These are phyloP conservation scores for Apocheima hispidaria DNA, from an alignment of 2,888 invertebrate genomes.

Conservation along the genomic window DNA sequence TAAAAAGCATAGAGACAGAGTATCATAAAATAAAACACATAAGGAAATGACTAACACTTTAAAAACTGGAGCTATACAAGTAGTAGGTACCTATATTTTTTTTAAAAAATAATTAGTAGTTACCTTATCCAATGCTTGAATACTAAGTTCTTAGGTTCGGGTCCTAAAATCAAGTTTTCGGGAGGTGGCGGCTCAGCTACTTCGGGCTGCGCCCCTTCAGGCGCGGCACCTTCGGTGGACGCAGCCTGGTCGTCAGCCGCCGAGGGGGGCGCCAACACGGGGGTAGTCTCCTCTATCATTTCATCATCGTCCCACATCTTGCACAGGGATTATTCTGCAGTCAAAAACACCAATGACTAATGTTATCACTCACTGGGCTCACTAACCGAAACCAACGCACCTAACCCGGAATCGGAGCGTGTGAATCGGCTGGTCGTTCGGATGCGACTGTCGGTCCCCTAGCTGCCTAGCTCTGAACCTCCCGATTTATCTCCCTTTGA, in stretches of 20 bases:
- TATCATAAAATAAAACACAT: too few relatives aligned
- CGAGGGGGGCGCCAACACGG: constrained; percentile 60
- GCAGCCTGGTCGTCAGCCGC: constrained; percentile 46
- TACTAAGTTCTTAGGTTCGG: constrained; percentile 88
- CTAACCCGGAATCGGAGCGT: constrained; percentile 76
- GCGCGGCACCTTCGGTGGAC: constrained; percentile 43
- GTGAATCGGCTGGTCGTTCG: constrained; percentile 80
- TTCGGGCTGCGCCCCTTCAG: constrained; percentile 66
- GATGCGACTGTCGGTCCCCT: constrained; percentile 74
- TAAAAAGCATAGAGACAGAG: too few relatives aligned
- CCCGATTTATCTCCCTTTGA: constrained; percentile 82
- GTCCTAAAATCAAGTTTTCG: constrained; percentile 73
- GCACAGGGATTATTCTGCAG: constrained; percentile 71
- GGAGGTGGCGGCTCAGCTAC: constrained; percentile 77
- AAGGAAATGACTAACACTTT: too few relatives aligned
- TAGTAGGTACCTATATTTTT: too few relatives aligned
- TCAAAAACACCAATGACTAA: constrained; percentile 64
- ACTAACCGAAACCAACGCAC: constrained; percentile 61
- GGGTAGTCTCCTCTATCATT: constrained; percentile 81
- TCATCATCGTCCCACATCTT: constrained; percentile 87
- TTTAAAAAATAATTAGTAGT: constrained; percentile 11
- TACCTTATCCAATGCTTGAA: constrained; percentile 94
- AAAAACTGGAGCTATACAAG: too few relatives aligned
- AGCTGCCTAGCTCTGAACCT: constrained; percentile 71
- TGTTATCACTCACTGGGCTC: constrained; percentile 47